phyloP scores from a whole-genome alignment of 2,113 vertebrate genomes.

The Dasypus novemcinctus region DNA sequence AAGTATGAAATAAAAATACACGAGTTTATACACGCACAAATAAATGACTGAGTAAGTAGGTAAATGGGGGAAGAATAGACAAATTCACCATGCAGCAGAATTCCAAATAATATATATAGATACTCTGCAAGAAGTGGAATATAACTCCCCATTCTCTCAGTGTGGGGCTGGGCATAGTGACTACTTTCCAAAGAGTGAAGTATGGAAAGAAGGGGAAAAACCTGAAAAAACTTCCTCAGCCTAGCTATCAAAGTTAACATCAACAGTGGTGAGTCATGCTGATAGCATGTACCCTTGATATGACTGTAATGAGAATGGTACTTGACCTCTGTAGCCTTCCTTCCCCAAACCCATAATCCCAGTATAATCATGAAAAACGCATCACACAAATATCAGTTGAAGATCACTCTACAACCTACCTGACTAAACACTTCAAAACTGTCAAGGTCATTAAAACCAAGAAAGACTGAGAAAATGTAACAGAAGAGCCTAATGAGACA shows the following conservation, averaged over 20 bases:
- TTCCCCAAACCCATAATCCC: neutral
- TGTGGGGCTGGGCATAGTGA: neutral
- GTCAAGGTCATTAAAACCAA: neutral
- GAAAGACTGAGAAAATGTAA: neutral
- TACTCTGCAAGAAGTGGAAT: neutral
- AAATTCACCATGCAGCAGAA: neutral
- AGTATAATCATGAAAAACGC: slow-evolving; percentile 8
- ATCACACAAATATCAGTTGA: neutral
- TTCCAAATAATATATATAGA: neutral
- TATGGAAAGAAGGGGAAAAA: neutral
- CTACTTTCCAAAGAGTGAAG: neutral
- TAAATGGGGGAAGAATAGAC: neutral
- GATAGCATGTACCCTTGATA: neutral
- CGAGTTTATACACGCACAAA: neutral
- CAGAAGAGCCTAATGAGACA: neutral
- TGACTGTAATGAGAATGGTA: neutral
- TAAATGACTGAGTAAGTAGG: neutral
- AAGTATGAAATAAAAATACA: neutral
- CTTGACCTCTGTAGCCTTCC: neutral
- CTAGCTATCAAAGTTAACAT: neutral
- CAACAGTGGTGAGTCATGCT: neutral
- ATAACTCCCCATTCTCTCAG: neutral
- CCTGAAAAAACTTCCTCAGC: neutral
- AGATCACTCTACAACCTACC: neutral
- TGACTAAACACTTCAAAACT: neutral